Conservation (phyloP, 2,113 vertebrate species). For the Nannobrachium achirus region DNA sequence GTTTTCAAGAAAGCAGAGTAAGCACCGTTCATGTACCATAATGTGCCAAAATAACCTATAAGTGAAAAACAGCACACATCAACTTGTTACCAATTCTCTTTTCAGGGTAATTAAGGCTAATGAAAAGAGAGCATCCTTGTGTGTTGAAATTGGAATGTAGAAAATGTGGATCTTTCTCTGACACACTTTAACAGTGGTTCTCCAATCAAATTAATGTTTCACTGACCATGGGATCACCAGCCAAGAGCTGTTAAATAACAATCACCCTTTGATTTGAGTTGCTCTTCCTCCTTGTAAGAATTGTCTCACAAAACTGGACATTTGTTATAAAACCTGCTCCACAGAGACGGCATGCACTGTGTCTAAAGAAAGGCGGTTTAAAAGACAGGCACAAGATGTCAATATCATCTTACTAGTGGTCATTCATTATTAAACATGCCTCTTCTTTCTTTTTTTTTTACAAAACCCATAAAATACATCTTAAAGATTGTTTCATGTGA, state of each 20-base stretch:
- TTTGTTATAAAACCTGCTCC: background rate
- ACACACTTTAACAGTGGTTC: background rate
- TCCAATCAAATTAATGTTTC: background rate
- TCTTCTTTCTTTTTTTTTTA: conserved; percentile 40
- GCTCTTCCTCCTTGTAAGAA: no score
- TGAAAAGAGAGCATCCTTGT: no score
- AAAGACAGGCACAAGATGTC: conserved; percentile 58
- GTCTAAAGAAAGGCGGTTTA: conserved; percentile 12
- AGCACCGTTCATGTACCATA: no score
- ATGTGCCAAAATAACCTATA: no score
- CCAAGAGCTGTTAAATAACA: no score
- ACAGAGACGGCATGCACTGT: background rate
- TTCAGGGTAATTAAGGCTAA: no score
- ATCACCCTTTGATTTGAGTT: no score
- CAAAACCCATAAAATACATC: conserved; percentile 66
- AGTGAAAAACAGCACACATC: no score
- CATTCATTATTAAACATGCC: conserved; percentile 69
- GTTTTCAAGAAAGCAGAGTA: no score
- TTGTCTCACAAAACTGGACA: background rate
- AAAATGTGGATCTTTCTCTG: no score
- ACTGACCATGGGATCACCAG: background rate
- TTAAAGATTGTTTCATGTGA: conserved; percentile 49
- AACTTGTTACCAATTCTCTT: no score
- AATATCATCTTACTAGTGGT: conserved; percentile 65
- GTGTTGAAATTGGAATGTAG: no score